These are phyloP conservation scores for Lithobates sylvaticus DNA, from an alignment of 2,797 vertebrate species.

Conservation along the genomic window DNA sequence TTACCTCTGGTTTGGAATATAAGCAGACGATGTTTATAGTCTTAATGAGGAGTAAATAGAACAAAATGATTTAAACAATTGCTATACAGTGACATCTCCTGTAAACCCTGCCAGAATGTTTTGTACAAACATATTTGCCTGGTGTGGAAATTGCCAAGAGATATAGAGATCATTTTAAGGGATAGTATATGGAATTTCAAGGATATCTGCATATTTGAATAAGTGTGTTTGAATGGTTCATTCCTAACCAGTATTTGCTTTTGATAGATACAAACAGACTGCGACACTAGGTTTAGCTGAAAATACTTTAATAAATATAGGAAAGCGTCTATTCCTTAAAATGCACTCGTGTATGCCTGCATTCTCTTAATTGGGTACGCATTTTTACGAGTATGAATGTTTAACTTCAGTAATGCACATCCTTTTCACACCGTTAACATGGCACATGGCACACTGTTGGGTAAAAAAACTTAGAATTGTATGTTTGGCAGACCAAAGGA, in stretches of 20 bases:
- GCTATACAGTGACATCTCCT: background rate
- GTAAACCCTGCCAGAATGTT: background rate
- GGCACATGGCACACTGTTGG: too few relatives aligned
- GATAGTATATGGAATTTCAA: background rate
- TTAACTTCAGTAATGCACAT: too few relatives aligned
- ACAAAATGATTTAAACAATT: background rate
- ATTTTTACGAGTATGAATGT: too few relatives aligned
- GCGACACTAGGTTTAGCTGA: too few relatives aligned
- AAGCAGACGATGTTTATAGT: slow-evolving; percentile 26
- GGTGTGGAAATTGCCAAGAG: background rate
- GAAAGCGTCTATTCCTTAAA: too few relatives aligned
- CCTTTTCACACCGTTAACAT: too few relatives aligned
- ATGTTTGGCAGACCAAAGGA: too few relatives aligned
- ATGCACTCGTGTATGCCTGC: too few relatives aligned
- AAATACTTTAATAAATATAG: too few relatives aligned
- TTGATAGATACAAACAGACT: background rate
- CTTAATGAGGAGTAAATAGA: background rate
- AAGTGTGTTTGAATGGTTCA: background rate
- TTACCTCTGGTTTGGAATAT: slow-evolving; percentile 5
- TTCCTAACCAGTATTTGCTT: background rate
- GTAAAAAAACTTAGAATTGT: too few relatives aligned
- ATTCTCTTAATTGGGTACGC: too few relatives aligned
- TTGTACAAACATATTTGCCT: background rate
- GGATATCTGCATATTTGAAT: background rate
- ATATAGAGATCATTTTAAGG: background rate